Evolutionary conservation across 1,140 invertebrate species (phyloP), one percentile per base, ranked within the genome.

Genomic region (Ostrea denselamellosa): DNA sequence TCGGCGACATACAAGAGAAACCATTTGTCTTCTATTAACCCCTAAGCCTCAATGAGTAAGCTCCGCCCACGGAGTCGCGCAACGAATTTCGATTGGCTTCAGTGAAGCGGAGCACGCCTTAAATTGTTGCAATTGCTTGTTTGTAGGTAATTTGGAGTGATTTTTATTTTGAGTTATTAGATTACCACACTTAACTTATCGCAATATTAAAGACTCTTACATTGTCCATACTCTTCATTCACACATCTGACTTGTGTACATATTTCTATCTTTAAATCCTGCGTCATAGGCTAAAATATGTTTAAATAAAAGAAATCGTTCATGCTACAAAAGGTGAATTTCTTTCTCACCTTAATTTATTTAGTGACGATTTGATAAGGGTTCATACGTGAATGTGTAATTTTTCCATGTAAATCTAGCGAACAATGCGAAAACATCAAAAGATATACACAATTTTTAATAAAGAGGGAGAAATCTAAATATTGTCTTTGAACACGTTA

Each of bases 21-120:
- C 68, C 68, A 77, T 77, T 77, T 77, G 68, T 77, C 68, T 77
- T 25, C 68, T 77, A 77, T 77, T 77, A 77, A 77, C 68, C 68
- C 68, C 68, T 34, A 77, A 77, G 68, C 68, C 68, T 77, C 68
- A 77, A 25, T 77, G 68, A 77, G 68, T 77, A 28, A 77, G 68
- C 68, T 77, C 68, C 68, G 68, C 68, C 68, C 68, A 25, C 68
- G 12, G 12, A 25, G 25, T 25, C 68, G 25, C 14, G 28, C 8
- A 62, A 77, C 68, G 68, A 77, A 77, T 77, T 77, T 77, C 25
- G 68, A 77, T 77, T 77, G 68, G 68, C 68, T 77, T 77, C 68
- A 77, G 28, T 77, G 68, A 77, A 77, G 25, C 68, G 68, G 68
- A 34, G 22, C 68, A 77, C 68, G 68, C 68, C 68, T 77, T 34